These are phyloP conservation scores for Parascotia fuliginaria DNA, from an alignment of 2,888 invertebrate species.

Conservation along the genomic window DNA sequence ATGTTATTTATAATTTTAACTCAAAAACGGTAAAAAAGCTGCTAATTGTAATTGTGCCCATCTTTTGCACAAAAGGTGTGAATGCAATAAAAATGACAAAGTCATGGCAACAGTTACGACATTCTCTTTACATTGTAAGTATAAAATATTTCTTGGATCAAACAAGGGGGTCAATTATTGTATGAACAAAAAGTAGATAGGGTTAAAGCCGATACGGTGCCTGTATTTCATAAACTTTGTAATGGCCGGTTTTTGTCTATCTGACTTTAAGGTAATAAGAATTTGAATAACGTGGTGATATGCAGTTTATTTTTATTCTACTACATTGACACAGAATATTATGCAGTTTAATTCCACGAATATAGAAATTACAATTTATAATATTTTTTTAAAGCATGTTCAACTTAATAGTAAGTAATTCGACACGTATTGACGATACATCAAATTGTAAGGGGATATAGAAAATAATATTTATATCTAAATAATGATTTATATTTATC, in stretches of 20 bases:
- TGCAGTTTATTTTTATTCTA: not conserved
- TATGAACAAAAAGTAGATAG: not conserved
- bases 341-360: no score
- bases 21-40: slow-evolving; percentile 9
- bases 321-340: no score
- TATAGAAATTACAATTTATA: no score
- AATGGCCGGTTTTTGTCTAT: not conserved
- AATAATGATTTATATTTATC: no score
- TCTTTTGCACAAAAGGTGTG: slow-evolving; percentile 20
- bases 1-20: no score
- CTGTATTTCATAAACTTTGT: not conserved
- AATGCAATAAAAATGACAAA: slow-evolving; percentile 5
- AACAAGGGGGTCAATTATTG: not conserved
- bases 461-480: no score
- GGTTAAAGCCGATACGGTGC: not conserved
- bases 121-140: slow-evolving; percentile 1
- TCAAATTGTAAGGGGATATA: no score
- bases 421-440: no score
- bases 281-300: not conserved
- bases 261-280: not conserved
- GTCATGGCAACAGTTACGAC: not conserved
- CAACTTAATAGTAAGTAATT: no score
- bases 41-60: slow-evolving; percentile 23
- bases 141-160: not conserved
- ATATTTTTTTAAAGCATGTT: no score